Conservation (phyloP, 2,113 vertebrate species). For the Proteles cristata region DNA sequence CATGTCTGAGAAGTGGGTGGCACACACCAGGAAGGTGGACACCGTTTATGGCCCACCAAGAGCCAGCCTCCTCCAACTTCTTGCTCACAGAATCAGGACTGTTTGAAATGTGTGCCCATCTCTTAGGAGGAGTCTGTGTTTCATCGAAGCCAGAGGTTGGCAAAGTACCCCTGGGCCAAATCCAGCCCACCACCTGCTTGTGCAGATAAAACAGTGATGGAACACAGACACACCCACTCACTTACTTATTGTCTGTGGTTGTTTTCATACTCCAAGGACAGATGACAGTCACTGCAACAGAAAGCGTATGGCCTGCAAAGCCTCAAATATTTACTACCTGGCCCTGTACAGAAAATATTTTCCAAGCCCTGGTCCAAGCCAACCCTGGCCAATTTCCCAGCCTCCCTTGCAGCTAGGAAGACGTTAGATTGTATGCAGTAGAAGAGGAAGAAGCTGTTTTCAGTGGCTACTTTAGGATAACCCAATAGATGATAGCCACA, state of each 20-base stretch:
- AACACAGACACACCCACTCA: not conserved
- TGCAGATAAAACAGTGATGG: not conserved
- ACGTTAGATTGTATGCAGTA: too few relatives aligned
- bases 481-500: not conserved
- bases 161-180: not conserved
- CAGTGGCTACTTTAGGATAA: not conserved
- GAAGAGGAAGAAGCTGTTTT: not conserved
- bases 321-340: not conserved
- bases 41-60: not conserved
- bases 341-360: not conserved
- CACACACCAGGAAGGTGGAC: too few relatives aligned
- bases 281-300: not conserved
- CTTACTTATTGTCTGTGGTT: not conserved
- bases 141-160: not conserved
- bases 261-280: not conserved
- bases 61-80: not conserved
- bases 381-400: not conserved
- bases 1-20: not conserved
- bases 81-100: not conserved
- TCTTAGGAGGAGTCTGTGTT: not conserved
- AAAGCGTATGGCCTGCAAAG: not conserved
- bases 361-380: not conserved
- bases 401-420: slow-evolving; percentile 22
- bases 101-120: not conserved
- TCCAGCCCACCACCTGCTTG: not conserved